These are phyloP conservation scores for Elephas maximus DNA, from an alignment of 2,113 vertebrate genomes.

Conservation along the genomic window DNA sequence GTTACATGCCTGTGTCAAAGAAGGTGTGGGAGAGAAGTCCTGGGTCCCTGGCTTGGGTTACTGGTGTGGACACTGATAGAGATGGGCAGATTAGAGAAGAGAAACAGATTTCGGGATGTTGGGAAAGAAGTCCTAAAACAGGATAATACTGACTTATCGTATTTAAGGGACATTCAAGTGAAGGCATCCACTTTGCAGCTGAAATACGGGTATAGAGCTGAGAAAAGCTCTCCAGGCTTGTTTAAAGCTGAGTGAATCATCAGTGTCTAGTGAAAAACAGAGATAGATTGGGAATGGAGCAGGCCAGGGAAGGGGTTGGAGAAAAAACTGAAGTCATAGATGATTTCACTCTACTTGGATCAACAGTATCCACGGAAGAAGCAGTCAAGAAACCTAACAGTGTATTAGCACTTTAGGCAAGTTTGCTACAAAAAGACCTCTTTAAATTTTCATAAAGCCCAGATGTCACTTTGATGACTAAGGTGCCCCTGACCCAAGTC, in stretches of 20 bases:
- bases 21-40: not conserved
- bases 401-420: not conserved
- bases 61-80: not conserved
- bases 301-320: not conserved
- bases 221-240: not conserved
- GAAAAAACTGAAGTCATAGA: too few species aligned
- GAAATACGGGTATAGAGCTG: not conserved
- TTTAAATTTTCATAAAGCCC: not conserved
- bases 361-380: not conserved
- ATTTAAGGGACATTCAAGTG: not conserved
- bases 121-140: not conserved
- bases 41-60: not conserved
- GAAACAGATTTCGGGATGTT: not conserved
- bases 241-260: not conserved
- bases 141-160: not conserved
- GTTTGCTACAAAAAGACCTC: not conserved
- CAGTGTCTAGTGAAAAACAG: not conserved
- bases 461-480: not conserved
- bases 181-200: not conserved
- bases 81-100: not conserved
- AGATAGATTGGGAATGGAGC: not conserved
- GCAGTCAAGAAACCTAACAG: not conserved
- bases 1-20: not conserved
- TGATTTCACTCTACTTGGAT: not conserved
- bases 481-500: not conserved